Conservation (phyloP, 1,140 invertebrate genomes). For the Diachasma alloeum region DNA sequence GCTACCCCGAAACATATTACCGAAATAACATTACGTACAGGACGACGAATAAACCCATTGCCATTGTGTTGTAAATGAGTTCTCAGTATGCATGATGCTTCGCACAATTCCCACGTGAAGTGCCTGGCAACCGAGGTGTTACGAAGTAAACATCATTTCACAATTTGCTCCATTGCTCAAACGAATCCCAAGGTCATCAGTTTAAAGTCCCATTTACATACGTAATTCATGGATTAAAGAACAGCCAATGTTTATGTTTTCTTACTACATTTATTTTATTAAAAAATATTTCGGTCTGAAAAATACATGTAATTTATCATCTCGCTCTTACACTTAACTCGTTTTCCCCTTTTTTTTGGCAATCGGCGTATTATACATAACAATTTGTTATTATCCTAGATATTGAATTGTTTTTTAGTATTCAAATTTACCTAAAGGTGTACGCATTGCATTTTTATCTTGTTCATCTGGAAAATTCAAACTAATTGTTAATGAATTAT, state of each 20-base stretch:
- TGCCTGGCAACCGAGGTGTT: neutral
- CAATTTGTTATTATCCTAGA: slow-evolving; percentile 5
- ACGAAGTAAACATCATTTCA: slow-evolving; percentile 6
- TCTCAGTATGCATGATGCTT: neutral
- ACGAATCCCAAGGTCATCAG: neutral
- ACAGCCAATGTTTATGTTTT: slow-evolving; percentile 15
- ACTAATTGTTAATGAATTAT: neutral
- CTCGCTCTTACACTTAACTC: slow-evolving; percentile 18
- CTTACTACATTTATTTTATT: slow-evolving; percentile 59
- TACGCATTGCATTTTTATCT: slow-evolving; percentile 19
- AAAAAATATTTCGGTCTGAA: slow-evolving; percentile 61
- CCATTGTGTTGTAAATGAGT: neutral
- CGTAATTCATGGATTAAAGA: neutral
- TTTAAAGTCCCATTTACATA: neutral
- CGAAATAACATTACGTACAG: neutral
- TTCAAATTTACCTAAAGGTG: slow-evolving; percentile 20
- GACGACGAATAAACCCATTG: neutral
- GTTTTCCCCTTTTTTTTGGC: slow-evolving; percentile 48
- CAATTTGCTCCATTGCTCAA: neutral
- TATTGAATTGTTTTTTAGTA: neutral
- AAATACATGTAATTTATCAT: slow-evolving; percentile 53
- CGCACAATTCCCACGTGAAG: neutral
- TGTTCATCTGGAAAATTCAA: slow-evolving; percentile 24
- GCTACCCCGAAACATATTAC: no score
- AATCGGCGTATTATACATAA: slow-evolving; percentile 44